Evolutionary conservation across 1,140 invertebrate genomes (phyloP), one percentile per base, ranked within the genome.

Genomic region (Brachionus rubens): DNA sequence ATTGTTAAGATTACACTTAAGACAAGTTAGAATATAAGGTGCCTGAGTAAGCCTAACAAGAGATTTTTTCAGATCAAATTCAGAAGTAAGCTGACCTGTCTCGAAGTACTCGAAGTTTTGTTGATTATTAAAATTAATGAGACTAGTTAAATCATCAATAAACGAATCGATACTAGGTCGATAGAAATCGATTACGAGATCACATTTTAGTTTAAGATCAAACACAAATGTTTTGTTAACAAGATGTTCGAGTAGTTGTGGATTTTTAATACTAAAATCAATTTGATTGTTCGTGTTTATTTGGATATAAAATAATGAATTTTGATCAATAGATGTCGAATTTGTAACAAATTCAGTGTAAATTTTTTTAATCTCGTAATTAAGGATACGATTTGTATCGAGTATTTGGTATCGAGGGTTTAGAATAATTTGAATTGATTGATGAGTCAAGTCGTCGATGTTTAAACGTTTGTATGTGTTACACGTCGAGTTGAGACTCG

Each of bases 391-490:
- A n/a, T n/a, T n/a, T n/a, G n/a, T n/a, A n/a, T n/a, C n/a, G n/a
- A n/a, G n/a, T n/a, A n/a, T 33, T 54, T 54, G 24, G 52, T 54
- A 28, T 7, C 2, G 3, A n/a, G 52, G 24, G 21, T 54, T 54
- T 12, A 54, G 10, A 3, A 28, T 2, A 3, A 54, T 54, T 28
- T 54, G 24, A 54, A 54, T 54, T 12, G 52, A n/a, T n/a, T 54
- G 52, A 16, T 54, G 0, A 28, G n/a, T 28, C n/a, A 54, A 4
- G 12, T 54, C 52, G 7, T 54, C 52, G 5, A n/a, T 33, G 52
- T 28, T 54, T n/a, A 54, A 28, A 28, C 52, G 52, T 54, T 54
- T 54, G 52, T 54, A 54, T 28, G 52, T 54, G 24, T n/a, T 28
- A 28, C 52, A 54, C 52, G 52, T 54, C 52, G n/a, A n/a, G n/a